Percentiles rank a stretch among this genome's conserved stretches.
Evolutionary conservation across 2,113 vertebrate species (phyloP).

Genomic region (Smithornis capensis): DNA sequence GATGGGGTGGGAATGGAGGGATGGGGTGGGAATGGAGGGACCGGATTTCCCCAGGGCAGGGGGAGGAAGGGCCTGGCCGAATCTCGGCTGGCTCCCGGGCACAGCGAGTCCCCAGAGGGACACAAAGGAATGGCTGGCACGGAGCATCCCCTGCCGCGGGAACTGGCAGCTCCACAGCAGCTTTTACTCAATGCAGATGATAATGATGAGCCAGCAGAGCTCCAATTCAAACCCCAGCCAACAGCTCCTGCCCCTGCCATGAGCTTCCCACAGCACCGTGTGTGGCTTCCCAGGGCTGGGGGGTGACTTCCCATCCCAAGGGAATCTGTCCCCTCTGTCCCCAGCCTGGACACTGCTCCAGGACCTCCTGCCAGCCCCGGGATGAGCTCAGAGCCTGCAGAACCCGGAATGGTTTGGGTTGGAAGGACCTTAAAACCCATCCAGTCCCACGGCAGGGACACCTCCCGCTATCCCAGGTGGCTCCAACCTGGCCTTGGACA

Average conservation of each 20-base stretch:
- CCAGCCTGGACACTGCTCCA: background rate
- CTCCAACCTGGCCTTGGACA: background rate
- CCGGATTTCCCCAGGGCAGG: background rate
- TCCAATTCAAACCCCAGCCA: background rate
- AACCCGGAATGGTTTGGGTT: background rate
- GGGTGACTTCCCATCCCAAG: background rate
- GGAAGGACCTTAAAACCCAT: too few species aligned
- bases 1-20: background rate
- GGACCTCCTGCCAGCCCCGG: accelerated
- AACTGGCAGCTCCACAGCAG: background rate
- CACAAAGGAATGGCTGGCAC: background rate
- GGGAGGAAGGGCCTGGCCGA: background rate
- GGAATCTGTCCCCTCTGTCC: accelerated
- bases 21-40: background rate
- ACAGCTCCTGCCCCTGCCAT: background rate
- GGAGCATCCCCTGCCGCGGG: background rate
- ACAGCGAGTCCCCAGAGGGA: background rate
- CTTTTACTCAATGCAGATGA: background rate
- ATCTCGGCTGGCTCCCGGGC: background rate
- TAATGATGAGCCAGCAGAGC: background rate
- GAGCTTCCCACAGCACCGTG: accelerated
- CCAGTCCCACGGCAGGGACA: background rate
- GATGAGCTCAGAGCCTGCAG: background rate
- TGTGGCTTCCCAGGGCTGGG: accelerated
- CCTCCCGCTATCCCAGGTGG: accelerated